A percentile compares a stretch with the other conserved stretches of the same genome.
These are phyloP conservation scores for Calameuta filiformis DNA, from an alignment of 2,888 invertebrate genomes.

Conservation along the genomic window DNA sequence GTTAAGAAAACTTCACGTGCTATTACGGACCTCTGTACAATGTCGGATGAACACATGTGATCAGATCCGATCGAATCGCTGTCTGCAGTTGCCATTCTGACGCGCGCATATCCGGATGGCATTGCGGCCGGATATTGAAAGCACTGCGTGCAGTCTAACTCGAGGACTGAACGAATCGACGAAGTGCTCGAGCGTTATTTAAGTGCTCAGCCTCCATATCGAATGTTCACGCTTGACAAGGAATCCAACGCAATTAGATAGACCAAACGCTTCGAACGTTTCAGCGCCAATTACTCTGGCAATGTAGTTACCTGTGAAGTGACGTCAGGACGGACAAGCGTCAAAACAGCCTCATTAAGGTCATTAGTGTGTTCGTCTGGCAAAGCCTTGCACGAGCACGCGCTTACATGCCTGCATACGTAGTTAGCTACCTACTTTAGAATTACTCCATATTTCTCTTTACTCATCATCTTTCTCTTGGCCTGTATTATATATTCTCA, in stretches of 20 bases:
- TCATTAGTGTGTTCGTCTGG: constrained; percentile 40
- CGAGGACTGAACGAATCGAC: background rate
- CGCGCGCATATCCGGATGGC: background rate
- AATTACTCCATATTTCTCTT: no score
- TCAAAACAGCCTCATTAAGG: constrained; percentile 53
- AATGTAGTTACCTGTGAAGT: constrained; percentile 37
- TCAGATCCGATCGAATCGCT: background rate
- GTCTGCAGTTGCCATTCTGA: background rate
- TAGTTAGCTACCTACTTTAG: no score
- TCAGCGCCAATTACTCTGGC: constrained; percentile 49
- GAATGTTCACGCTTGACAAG: constrained; percentile 49
- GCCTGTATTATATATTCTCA: no score
- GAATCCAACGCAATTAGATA: constrained; percentile 55
- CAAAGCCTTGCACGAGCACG: constrained; percentile 29
- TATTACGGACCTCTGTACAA: background rate
- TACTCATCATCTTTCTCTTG: no score
- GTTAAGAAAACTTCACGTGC: background rate
- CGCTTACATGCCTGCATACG: constrained; percentile 17
- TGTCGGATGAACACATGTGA: background rate
- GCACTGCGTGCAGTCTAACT: background rate
- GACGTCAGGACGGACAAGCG: constrained; percentile 40
- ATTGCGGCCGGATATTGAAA: background rate
- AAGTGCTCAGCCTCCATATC: constrained; percentile 37
- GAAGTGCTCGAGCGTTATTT: background rate
- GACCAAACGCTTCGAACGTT: constrained; percentile 37